Percentiles rank a stretch among this genome's conserved stretches.
Evolutionary conservation across 2,797 vertebrate genomes (phyloP).

Genomic region (Helostoma temminkii): DNA sequence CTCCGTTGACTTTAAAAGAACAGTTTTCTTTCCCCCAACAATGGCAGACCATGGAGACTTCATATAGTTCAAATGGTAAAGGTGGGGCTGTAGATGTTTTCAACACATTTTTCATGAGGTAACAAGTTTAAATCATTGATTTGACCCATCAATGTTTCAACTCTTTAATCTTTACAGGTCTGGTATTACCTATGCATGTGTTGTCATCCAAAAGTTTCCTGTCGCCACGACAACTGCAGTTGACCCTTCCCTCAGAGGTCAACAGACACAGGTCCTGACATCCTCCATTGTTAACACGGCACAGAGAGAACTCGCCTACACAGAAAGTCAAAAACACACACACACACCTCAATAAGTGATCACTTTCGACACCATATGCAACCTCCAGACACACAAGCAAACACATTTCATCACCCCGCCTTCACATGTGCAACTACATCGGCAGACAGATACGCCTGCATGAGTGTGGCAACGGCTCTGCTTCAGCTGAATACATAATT

Average conservation of each 20-base stretch:
- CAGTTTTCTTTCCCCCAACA: too few species aligned
- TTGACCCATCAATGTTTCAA: too few species aligned
- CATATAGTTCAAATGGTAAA: too few species aligned
- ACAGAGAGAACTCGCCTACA: constrained; percentile 93
- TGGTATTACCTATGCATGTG: constrained; percentile 94
- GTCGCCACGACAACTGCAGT: constrained; percentile 96
- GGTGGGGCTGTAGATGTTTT: too few species aligned
- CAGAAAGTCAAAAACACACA: constrained; percentile 23
- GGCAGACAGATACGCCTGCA: constrained; percentile 28
- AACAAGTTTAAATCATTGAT: too few species aligned
- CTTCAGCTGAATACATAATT: constrained; percentile 60
- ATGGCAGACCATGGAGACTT: too few species aligned
- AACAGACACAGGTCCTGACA: constrained; percentile 97
- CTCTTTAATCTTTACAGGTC: too few species aligned
- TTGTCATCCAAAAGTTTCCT: constrained; percentile 93
- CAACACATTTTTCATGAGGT: too few species aligned
- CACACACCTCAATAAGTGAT: not conserved
- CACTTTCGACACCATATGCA: constrained; percentile 6
- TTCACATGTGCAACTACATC: constrained; percentile 12
- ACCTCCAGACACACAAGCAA: constrained; percentile 15
- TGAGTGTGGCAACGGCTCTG: constrained; percentile 21
- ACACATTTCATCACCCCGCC: not conserved
- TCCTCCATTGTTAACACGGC: constrained; percentile 92
- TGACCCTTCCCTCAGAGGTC: constrained; percentile 92
- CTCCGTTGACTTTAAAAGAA: too few species aligned